Evolutionary conservation across 2,797 vertebrate species (phyloP).

Genomic region (Eidolon dupreanum): DNA sequence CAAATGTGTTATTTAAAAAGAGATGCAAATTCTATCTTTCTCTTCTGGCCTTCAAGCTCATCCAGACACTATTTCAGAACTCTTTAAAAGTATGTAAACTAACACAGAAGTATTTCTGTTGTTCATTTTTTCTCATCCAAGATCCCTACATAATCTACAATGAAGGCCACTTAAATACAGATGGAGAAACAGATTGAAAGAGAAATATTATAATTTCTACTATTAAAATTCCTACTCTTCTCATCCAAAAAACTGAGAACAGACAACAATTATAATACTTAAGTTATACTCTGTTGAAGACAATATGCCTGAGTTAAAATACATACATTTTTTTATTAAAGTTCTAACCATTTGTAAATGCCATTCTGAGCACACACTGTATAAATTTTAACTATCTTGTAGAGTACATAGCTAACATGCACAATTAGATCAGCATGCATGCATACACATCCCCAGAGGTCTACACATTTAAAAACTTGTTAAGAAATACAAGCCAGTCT

Average conservation of each 20-base stretch:
- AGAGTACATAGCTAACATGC: conserved; percentile 53
- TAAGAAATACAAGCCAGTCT: conserved; percentile 63
- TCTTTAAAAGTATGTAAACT: neutral
- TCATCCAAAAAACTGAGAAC: conserved; percentile 25
- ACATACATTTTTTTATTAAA: neutral
- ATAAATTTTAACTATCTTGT: conserved; percentile 66
- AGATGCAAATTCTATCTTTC: neutral
- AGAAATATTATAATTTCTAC: neutral
- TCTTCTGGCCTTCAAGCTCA: neutral
- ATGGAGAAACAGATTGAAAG: conserved; percentile 46
- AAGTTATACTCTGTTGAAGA: conserved; percentile 38
- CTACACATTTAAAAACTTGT: conserved; percentile 70
- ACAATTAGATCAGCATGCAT: conserved; percentile 65
- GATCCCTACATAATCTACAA: neutral
- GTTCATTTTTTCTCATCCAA: conserved; percentile 43
- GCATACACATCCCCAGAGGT: conserved; percentile 58
- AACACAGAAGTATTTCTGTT: neutral
- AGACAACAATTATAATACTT: conserved; percentile 2
- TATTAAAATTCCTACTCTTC: conserved; percentile 8
- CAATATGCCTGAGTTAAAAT: neutral
- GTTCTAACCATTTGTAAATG: conserved; percentile 42
- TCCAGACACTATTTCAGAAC: neutral
- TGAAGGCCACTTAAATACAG: neutral
- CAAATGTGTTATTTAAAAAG: neutral
- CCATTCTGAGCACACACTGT: conserved; percentile 42